These are phyloP conservation scores for Hipparchia semele DNA, from an alignment of 2,888 invertebrate genomes.

Conservation along the genomic window DNA sequence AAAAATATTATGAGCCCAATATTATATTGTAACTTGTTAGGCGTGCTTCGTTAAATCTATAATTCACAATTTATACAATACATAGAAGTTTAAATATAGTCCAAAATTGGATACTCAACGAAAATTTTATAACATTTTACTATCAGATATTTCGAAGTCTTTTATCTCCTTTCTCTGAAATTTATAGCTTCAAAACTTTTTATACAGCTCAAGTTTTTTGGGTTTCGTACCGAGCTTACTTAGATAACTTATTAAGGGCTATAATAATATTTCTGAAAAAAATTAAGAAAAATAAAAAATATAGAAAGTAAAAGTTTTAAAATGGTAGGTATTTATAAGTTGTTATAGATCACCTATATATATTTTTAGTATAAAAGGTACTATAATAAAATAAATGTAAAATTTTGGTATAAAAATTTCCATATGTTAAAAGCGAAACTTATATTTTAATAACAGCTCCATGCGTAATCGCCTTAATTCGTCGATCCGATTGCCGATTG, in stretches of 20 bases:
- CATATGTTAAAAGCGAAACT: conserved; percentile 11
- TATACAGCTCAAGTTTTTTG: conserved; percentile 20
- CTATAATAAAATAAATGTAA: background rate
- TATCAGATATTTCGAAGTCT: conserved; percentile 26
- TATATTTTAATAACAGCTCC: background rate
- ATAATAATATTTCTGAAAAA: no score
- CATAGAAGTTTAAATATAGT: conserved; percentile 1
- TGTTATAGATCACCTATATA: no score
- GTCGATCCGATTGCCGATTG: conserved; percentile 41
- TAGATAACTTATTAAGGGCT: background rate
- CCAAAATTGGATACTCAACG: conserved; percentile 29
- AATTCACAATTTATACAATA: background rate
- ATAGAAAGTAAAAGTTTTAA: no score
- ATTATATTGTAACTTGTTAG: no score
- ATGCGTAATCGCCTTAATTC: conserved; percentile 30
- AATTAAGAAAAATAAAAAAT: no score
- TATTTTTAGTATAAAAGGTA: no score
- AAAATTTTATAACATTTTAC: conserved; percentile 31
- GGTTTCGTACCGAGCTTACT: conserved; percentile 15
- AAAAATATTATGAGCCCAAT: no score
- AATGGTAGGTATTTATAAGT: no score
- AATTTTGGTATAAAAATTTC: conserved; percentile 1
- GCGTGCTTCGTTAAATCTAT: background rate
- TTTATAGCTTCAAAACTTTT: conserved; percentile 31
- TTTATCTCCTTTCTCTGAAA: conserved; percentile 30